phyloP scores from a whole-genome alignment of 2,113 vertebrate genomes.

The Triplophysa rosa region DNA sequence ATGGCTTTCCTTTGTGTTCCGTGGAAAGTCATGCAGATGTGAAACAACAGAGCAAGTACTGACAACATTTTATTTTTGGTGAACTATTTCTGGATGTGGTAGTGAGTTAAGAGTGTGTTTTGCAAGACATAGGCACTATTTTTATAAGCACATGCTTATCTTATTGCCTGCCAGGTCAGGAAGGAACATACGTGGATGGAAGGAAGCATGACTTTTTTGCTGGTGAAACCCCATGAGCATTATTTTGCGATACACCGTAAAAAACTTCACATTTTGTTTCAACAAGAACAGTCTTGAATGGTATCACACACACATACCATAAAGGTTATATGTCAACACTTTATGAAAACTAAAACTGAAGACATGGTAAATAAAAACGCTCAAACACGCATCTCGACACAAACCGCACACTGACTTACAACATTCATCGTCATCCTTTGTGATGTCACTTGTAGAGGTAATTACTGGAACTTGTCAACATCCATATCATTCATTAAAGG shows the following conservation, averaged over 20 bases:
- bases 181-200: constrained; percentile 12
- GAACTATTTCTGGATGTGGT: background rate
- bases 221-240: background rate
- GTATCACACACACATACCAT: constrained; percentile 14
- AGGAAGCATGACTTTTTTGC: constrained; percentile 19
- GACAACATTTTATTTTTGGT: background rate
- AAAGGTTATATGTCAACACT: background rate
- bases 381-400: background rate
- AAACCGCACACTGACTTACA: constrained; percentile 21
- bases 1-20: background rate
- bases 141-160: constrained; percentile 32
- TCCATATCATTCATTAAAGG: no score
- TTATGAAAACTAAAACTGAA: background rate
- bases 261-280: background rate
- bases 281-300: background rate
- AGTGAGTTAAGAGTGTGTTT: background rate
- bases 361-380: background rate
- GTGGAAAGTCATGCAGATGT: background rate
- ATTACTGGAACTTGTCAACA: background rate
- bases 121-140: background rate
- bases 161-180: constrained; percentile 6
- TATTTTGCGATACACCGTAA: background rate
- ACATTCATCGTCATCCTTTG: constrained; percentile 50
- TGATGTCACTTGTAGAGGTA: constrained; percentile 8
- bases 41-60: background rate